Evolutionary conservation across 2,113 vertebrate genomes (phyloP).

Genomic region (Sarotherodon lohbergeri): DNA sequence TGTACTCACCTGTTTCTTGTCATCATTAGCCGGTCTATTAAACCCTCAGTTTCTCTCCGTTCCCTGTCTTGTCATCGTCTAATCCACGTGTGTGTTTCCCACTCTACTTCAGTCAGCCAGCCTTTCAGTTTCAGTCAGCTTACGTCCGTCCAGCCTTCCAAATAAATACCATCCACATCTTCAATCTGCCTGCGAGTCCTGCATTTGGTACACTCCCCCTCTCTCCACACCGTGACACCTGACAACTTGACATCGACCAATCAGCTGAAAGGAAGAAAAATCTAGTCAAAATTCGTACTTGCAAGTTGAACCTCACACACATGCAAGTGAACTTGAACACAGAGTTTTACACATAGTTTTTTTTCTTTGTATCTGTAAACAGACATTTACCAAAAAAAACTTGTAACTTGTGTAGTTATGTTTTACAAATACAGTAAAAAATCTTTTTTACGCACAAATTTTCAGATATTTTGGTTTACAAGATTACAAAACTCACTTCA

Average conservation of each 20-base stretch:
- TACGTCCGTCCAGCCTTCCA: background rate
- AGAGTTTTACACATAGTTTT: background rate
- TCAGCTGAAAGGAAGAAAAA: background rate
- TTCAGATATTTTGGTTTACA: background rate
- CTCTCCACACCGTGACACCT: accelerated
- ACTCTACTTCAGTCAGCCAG: background rate
- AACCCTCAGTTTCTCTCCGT: background rate
- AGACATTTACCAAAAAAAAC: background rate
- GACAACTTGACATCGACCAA: background rate
- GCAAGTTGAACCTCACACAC: background rate
- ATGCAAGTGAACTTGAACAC: accelerated
- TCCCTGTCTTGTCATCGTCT: background rate
- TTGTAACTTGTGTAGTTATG: background rate
- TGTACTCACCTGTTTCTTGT: background rate
- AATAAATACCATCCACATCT: background rate
- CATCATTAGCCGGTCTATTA: background rate
- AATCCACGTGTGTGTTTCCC: accelerated
- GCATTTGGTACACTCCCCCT: background rate
- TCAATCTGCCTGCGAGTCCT: background rate
- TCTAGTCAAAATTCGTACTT: background rate
- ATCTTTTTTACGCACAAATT: background rate
- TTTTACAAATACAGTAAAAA: background rate
- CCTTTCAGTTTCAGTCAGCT: background rate
- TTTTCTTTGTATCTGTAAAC: background rate
- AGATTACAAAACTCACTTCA: background rate